phyloP scores from a whole-genome alignment of 2,888 invertebrate genomes.

The Agonopterix heracliana region DNA sequence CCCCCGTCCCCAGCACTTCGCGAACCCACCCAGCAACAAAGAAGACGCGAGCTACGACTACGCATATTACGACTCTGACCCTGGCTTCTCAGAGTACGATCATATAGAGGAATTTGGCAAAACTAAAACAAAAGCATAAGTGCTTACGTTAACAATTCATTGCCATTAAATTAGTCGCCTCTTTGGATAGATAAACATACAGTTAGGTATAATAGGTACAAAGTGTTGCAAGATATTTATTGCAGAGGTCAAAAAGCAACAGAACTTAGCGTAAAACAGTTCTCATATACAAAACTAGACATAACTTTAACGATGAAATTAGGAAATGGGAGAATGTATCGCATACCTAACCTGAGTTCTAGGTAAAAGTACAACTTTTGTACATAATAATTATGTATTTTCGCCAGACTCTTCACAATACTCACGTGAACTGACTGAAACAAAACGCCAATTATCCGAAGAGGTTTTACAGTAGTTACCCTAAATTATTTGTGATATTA shows the following conservation, averaged over 20 bases:
- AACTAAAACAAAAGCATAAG: slow-evolving; percentile 66
- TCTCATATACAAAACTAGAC: too few species aligned
- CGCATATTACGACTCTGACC: slow-evolving; percentile 87
- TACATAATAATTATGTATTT: slow-evolving; percentile 9
- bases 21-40: slow-evolving; percentile 37
- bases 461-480: slow-evolving; percentile 64
- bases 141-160: slow-evolving; percentile 35
- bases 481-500: slow-evolving; percentile 74
- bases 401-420: slow-evolving; percentile 9
- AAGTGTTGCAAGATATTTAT: not conserved
- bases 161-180: slow-evolving; percentile 71
- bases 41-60: slow-evolving; percentile 88
- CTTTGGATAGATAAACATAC: slow-evolving; percentile 38
- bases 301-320: too few species aligned
- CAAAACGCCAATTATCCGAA: slow-evolving; percentile 30
- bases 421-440: slow-evolving; percentile 19
- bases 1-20: slow-evolving; percentile 34
- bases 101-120: slow-evolving; percentile 80
- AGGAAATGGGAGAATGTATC: too few species aligned
- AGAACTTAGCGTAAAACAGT: too few species aligned
- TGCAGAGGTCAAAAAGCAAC: not conserved
- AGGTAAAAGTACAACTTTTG: slow-evolving; percentile 5
- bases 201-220: slow-evolving; percentile 5
- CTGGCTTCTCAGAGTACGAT: slow-evolving; percentile 76
- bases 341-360: too few species aligned